These are phyloP conservation scores for Thaleichthys pacificus DNA, from an alignment of 2,797 vertebrate species.

Conservation along the genomic window DNA sequence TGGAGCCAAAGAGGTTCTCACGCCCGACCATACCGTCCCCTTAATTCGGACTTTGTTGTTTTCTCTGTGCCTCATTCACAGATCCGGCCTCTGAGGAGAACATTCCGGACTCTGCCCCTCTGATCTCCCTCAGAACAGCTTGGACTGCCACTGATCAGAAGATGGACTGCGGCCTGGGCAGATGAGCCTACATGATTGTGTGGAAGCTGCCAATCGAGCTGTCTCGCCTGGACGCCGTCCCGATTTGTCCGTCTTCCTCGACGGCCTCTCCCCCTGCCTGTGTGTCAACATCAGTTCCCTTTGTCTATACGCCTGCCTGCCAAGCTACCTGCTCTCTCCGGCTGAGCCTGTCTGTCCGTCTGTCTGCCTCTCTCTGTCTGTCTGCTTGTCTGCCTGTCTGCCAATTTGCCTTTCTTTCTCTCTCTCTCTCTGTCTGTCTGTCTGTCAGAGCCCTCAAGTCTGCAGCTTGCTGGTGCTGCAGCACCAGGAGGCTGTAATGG, in stretches of 20 bases:
- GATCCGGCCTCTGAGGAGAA: constrained; percentile 49
- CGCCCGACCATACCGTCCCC: constrained; percentile 8
- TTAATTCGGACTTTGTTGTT: constrained; percentile 5
- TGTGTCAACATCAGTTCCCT: constrained; percentile 46
- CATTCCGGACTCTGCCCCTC: constrained; percentile 43
- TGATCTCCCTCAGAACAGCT: constrained; percentile 47
- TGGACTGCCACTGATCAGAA: constrained; percentile 54
- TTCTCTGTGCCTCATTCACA: constrained; percentile 1
- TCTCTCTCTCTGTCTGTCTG: constrained; percentile 31
- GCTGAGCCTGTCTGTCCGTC: constrained; percentile 36
- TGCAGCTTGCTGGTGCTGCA: constrained; percentile 31
- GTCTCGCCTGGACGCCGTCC: constrained; percentile 52
- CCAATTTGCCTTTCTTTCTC: constrained; percentile 29
- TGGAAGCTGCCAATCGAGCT: constrained; percentile 62
- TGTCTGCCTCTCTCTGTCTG: constrained; percentile 31
- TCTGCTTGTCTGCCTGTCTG: too few relatives aligned
- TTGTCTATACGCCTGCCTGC: constrained; percentile 45
- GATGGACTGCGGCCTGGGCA: constrained; percentile 54
- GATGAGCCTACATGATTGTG: constrained; percentile 38
- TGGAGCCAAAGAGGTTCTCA: not conserved
- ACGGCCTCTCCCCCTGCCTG: constrained; percentile 52
- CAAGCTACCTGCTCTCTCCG: constrained; percentile 43
- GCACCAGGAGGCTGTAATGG: constrained; percentile 27
- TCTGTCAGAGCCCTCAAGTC: constrained; percentile 13
- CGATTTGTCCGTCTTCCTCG: constrained; percentile 54